Conservation (phyloP, 2,797 vertebrate species). For the Pangasius larnaudii region DNA sequence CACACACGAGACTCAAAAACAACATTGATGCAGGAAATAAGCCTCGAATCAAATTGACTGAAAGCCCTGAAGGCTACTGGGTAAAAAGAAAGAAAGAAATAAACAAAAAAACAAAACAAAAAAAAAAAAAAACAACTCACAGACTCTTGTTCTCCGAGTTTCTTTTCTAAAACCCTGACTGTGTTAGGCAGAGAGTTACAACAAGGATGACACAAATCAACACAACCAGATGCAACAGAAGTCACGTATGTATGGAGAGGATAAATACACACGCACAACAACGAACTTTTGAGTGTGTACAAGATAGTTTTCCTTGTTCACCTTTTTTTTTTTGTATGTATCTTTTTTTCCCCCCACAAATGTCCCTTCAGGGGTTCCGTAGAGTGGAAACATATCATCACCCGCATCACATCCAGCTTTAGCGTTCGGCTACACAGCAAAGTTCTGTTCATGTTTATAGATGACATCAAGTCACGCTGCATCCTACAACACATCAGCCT, state of each 20-base stretch:
- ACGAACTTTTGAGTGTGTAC: background rate
- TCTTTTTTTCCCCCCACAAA: background rate
- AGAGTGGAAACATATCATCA: background rate
- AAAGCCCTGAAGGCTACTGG: background rate
- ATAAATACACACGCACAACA: background rate
- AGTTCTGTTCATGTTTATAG: background rate
- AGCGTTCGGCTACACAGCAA: background rate
- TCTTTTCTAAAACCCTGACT: background rate
- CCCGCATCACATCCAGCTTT: background rate
- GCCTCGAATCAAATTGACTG: background rate
- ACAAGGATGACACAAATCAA: background rate
- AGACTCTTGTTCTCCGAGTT: background rate
- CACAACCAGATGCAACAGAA: background rate
- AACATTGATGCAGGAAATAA: background rate
- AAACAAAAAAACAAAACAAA: background rate
- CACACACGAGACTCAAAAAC: background rate
- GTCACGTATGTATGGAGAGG: background rate
- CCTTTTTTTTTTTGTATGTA: background rate
- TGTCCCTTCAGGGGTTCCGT: background rate
- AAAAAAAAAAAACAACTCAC: background rate
- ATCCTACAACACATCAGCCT: background rate
- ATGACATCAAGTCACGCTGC: background rate
- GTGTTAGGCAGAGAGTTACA: background rate
- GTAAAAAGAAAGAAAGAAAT: background rate
- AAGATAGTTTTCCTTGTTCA: background rate